A percentile compares a stretch with the other conserved stretches of the same genome.
phyloP scores from a whole-genome alignment of 2,797 vertebrate species.

The Leptodactylus fallax region DNA sequence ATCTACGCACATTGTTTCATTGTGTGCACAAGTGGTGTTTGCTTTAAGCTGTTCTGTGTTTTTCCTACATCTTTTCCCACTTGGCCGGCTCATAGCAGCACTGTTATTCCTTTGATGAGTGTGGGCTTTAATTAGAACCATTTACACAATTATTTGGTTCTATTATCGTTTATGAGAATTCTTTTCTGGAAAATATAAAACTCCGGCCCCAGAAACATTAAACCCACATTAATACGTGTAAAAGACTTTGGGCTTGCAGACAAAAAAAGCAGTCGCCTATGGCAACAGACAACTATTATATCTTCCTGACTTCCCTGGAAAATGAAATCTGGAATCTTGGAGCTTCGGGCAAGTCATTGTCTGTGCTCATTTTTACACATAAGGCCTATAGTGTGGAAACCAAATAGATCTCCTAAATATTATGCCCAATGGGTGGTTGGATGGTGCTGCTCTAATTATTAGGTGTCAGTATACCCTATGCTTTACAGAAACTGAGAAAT shows the following conservation, averaged over 20 bases:
- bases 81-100: conserved; percentile 1
- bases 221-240: background rate
- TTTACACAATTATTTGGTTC: conserved; percentile 44
- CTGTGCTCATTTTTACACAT: background rate
- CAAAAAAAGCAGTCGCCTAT: background rate
- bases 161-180: conserved; percentile 30
- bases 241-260: background rate
- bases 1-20: background rate
- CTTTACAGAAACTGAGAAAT: background rate
- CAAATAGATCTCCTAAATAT: background rate
- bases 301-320: background rate
- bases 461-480: background rate
- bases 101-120: conserved; percentile 29
- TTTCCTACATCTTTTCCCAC: background rate
- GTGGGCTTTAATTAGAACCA: conserved; percentile 44
- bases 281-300: background rate
- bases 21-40: conserved; percentile 28
- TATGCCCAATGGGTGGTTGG: background rate
- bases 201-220: background rate
- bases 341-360: background rate
- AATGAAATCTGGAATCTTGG: background rate
- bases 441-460: background rate
- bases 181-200: conserved; percentile 8
- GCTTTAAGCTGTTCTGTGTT: background rate
- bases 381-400: too few relatives aligned